Conservation (phyloP, 2,888 invertebrate species). For the Cephus spinipes region DNA sequence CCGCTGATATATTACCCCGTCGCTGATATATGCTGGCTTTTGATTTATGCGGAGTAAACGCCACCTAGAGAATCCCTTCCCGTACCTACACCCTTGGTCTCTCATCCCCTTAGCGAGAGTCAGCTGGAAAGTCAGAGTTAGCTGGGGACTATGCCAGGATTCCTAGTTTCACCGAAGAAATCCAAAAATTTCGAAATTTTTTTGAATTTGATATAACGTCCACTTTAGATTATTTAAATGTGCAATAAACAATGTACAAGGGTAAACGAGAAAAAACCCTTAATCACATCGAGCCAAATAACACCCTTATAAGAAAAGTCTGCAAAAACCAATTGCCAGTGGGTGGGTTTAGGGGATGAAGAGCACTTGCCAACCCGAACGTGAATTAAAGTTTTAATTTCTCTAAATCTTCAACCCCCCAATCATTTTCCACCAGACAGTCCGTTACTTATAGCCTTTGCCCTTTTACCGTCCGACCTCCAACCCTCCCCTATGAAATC, state of each 20-base stretch:
- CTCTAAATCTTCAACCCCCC: constrained; percentile 64
- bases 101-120: not conserved
- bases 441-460: constrained; percentile 64
- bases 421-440: constrained; percentile 63
- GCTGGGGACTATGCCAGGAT: constrained; percentile 6
- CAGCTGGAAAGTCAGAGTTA: constrained; percentile 11
- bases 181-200: not conserved
- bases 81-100: not conserved
- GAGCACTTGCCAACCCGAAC: constrained; percentile 47
- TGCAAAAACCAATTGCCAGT: not conserved
- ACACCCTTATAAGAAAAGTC: not conserved
- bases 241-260: not conserved
- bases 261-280: not conserved
- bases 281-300: not conserved
- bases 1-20: constrained; percentile 22
- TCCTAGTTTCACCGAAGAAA: not conserved
- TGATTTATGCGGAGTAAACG: constrained; percentile 19
- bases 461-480: constrained; percentile 57
- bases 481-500: constrained; percentile 48
- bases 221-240: not conserved
- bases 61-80: constrained; percentile 18
- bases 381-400: constrained; percentile 68
- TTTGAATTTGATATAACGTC: not conserved
- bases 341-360: not conserved
- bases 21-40: constrained; percentile 23